Base-by-base conservation (phyloP, 2,888 invertebrate genomes). In the Synergus itoensis region DNA sequence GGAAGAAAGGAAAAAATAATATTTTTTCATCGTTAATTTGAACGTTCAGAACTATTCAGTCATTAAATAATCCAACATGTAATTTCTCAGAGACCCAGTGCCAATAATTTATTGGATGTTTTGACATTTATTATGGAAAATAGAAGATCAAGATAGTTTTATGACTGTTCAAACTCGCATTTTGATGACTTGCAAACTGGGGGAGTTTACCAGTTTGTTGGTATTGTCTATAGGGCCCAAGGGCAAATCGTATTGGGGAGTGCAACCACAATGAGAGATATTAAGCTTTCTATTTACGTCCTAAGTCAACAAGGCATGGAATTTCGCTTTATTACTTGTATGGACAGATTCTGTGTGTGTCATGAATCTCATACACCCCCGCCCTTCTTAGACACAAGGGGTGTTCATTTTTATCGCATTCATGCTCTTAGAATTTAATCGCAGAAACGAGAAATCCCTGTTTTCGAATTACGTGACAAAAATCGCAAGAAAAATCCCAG, bases 281-380 rank as follows among this genome's bases (percentile, higher is more conserved):
- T 89, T 89, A 89, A 89, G 88, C 89, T 87, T 88, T 88, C 89
- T 88, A 89, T 89, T 89, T 89, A 89, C 89, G 88, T 87, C 87
- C 87, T 87, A 86, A 89, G 89, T 88, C 88, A 89, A 90, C 89
- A 89, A 86, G 87, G 86, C 88, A 84, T 88, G 87, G 86, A 88
- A 88, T 88, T 89, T 88, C 86, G 86, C 88, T 89, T 89, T 89
- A 89, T 89, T 89, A 89, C 87, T 85, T 81, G 80, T 82, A 80
- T 84, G 81, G 63, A 76, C 77, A 79, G 77, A 83, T 82, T 82
- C 78, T 79, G 80, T 81, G 82, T 80, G 80, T 79, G 79, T 79
- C 77, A 81, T 36, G 76, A 69, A 53, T 64, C 48, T n/a, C n/a
- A 11, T 45, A 12, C 73, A 16, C 73, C 48, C 48, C 73, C 48